Evolutionary conservation across 2,888 invertebrate genomes (phyloP), one percentile per base, ranked within the genome.

Genomic region (Harpalus rubripes): DNA sequence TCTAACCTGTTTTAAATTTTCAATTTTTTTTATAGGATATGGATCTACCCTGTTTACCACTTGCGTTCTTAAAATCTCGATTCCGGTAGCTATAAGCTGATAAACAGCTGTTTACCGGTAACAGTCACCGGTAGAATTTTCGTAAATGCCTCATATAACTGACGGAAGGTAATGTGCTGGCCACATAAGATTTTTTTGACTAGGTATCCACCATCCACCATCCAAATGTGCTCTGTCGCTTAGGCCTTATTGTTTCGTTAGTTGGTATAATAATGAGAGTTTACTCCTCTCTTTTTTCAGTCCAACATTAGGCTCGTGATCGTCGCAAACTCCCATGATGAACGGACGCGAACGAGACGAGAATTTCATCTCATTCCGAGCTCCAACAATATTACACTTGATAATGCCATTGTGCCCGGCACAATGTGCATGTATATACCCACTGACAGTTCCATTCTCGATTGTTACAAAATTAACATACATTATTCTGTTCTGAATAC

Each of bases 391-490:
- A 72, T 72, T 72, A 41, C 72, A 74, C 72, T 74, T 74, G 44
- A 74, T 74, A 74, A 74, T 74, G 41, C 72, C 72, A 74, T 74
- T 74, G 72, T 74, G 8, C 72, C 72, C 72, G 10, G 18, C 72
- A 74, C 72, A 74, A 74, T 74, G 41, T 74, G 44, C 18, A 44
- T 74, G 72, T 68, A 68, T 68, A 68, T 68, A 68, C 68, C 41
- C 68, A 68, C 68, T 68, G 68, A 68, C 72, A 74, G 72, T 74
- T 44, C 72, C 44, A 74, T 74, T 74, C 72, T 74, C 72, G 41
- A 74, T 74, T 74, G 72, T 74, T 74, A 74, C 44, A 18, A 44
- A 74, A 74, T 74, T 74, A 74, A 74, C 72, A 74, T 44, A 74
- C 72, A 74, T 74, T 41, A 74, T 68, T n/a, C 32, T 15, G n/a